Percentiles rank a stretch among this genome's conserved stretches.
Evolutionary conservation across 2,888 invertebrate species (phyloP).

Genomic region (Pseudolycoriella hygida): DNA sequence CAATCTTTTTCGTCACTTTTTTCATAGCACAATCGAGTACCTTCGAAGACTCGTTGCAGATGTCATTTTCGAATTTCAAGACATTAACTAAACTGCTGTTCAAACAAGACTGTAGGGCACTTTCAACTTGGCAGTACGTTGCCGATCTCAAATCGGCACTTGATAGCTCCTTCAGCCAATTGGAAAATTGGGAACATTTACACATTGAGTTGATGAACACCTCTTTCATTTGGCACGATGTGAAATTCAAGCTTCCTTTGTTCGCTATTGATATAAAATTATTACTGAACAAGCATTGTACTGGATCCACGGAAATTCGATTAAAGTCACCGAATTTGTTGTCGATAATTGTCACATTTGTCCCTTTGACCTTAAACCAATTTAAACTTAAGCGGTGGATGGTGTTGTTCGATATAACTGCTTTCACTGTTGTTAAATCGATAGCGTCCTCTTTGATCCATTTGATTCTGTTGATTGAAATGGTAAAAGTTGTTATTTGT

Average conservation of each 20-base stretch:
- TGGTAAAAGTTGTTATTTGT: neutral
- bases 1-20: conserved; percentile 16
- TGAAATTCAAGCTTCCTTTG: conserved; percentile 21
- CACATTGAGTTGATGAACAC: conserved; percentile 20
- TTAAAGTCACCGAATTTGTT: conserved; percentile 22
- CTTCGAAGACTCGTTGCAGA: conserved; percentile 19
- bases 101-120: conserved; percentile 19
- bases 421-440: conserved; percentile 19
- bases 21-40: conserved; percentile 19
- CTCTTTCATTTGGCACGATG: conserved; percentile 20
- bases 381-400: conserved; percentile 18
- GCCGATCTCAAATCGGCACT: conserved; percentile 22
- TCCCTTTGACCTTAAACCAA: conserved; percentile 22
- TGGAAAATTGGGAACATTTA: conserved; percentile 16
- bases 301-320: conserved; percentile 16
- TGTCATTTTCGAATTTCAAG: conserved; percentile 21
- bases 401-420: conserved; percentile 20
- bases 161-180: conserved; percentile 19
- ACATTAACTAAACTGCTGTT: conserved; percentile 21
- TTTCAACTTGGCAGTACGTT: conserved; percentile 20
- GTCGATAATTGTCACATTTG: conserved; percentile 18
- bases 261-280: conserved; percentile 21
- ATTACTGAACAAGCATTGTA: conserved; percentile 21
- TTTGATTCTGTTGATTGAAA: conserved; percentile 20
- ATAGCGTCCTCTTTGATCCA: conserved; percentile 23